Conservation (phyloP, 2,888 invertebrate genomes). For the Aplocera efformata region DNA sequence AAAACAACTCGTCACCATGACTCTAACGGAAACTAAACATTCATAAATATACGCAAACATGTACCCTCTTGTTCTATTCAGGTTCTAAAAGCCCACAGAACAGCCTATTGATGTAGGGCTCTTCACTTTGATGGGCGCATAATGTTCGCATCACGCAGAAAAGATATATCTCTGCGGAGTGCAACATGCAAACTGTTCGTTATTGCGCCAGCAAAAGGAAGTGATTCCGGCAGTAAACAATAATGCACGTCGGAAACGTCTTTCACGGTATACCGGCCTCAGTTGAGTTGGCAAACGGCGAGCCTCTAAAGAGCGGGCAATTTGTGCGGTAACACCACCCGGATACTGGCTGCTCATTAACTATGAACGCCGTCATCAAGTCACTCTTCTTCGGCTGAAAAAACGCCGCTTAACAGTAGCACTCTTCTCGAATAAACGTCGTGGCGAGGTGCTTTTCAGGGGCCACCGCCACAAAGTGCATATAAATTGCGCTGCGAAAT, state of each 20-base stretch:
- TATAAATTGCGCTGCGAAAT: conserved; percentile 75
- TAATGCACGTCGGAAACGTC: conserved; percentile 67
- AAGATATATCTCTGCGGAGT: conserved; percentile 44
- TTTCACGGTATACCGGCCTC: conserved; percentile 61
- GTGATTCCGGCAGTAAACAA: conserved; percentile 73
- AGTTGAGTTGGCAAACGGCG: conserved; percentile 62
- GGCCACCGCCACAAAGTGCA: conserved; percentile 73
- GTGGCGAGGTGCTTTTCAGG: conserved; percentile 63
- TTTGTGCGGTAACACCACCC: conserved; percentile 67
- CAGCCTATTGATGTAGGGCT: conserved; percentile 41
- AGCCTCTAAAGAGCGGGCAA: conserved; percentile 67
- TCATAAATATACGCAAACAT: conserved; percentile 14
- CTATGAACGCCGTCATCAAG: conserved; percentile 78
- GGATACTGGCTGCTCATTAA: conserved; percentile 78
- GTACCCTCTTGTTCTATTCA: conserved; percentile 25
- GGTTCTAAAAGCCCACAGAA: conserved; percentile 41
- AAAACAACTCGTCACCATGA: background rate
- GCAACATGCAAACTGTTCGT: conserved; percentile 42
- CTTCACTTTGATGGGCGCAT: conserved; percentile 42
- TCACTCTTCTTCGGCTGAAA: conserved; percentile 69
- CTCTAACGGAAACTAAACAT: conserved; percentile 2
- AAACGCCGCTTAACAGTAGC: conserved; percentile 70
- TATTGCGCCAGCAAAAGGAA: conserved; percentile 60
- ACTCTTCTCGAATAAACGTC: conserved; percentile 67
- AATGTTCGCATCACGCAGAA: conserved; percentile 37